Conservation (phyloP, 2,888 invertebrate species). For the Phoenoteleia sp. region DNA sequence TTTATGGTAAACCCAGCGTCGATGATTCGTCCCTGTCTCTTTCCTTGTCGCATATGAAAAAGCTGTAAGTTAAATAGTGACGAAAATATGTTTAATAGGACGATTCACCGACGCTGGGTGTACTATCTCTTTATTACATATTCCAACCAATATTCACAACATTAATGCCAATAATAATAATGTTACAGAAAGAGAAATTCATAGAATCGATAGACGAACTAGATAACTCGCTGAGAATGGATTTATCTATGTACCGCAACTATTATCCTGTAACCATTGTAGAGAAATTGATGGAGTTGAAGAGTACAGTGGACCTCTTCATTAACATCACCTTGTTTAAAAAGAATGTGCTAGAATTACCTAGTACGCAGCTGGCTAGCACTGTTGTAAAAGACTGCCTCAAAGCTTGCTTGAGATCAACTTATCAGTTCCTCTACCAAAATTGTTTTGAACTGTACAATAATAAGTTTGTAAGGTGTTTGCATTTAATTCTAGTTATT, state of each 20-base stretch:
- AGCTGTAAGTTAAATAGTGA: no score
- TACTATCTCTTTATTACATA: no score
- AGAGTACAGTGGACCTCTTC: conserved; percentile 99
- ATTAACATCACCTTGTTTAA: conserved; percentile 99
- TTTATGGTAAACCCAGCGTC: no score
- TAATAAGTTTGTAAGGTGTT: no score
- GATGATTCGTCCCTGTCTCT: no score
- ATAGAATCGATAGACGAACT: conserved; percentile 99
- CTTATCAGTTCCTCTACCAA: conserved; percentile 99
- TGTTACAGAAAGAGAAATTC: conserved; percentile 98
- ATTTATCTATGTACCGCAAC: conserved; percentile 99
- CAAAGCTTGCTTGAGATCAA: conserved; percentile 99
- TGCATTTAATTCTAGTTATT: no score
- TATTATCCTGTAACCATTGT: conserved; percentile 99
- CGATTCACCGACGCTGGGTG: no score
- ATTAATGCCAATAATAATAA: no score
- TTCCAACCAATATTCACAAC: no score
- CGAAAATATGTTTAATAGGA: no score
- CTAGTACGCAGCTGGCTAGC: conserved; percentile 99
- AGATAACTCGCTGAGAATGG: conserved; percentile 99
- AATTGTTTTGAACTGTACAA: conserved; percentile 99
- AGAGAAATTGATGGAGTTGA: conserved; percentile 99
- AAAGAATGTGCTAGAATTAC: conserved; percentile 99
- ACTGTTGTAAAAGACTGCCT: conserved; percentile 99
- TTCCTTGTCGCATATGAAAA: no score